Conservation (phyloP, 2,888 invertebrate genomes). For the Lasioglossum figueresi region DNA sequence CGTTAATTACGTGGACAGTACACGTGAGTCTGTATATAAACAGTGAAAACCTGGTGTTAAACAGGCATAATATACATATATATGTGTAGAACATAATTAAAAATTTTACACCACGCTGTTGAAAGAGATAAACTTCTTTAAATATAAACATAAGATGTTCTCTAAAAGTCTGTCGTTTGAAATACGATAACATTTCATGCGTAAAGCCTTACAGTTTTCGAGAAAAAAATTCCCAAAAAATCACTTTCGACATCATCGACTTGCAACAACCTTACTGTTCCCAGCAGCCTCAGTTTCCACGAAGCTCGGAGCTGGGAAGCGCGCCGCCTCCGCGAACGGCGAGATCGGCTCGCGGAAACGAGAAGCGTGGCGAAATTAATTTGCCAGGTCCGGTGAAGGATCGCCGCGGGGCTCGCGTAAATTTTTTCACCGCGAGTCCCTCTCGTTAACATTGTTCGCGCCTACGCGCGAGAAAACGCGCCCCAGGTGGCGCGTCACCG, state of each 20-base stretch:
- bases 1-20: too few species aligned
- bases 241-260: not conserved
- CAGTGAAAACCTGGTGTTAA: too few species aligned
- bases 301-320: not conserved
- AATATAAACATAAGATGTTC: not conserved
- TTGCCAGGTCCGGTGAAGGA: constrained; percentile 4
- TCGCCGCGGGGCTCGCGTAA: constrained; percentile 46
- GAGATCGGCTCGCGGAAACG: constrained; percentile 20
- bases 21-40: too few species aligned
- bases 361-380: constrained; percentile 22
- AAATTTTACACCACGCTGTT: too few species aligned
- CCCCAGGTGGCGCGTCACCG: constrained; percentile 65
- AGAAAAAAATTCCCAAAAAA: not conserved
- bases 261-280: not conserved
- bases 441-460: constrained; percentile 67
- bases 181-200: not conserved
- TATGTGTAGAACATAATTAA: too few species aligned
- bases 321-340: not conserved
- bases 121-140: too few species aligned
- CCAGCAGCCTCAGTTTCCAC: not conserved
- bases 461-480: constrained; percentile 64
- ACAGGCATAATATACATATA: too few species aligned
- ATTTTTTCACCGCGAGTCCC: constrained; percentile 51
- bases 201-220: not conserved
- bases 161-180: not conserved